phyloP scores from a whole-genome alignment of 1,140 invertebrate species.

The Tachypleus tridentatus region DNA sequence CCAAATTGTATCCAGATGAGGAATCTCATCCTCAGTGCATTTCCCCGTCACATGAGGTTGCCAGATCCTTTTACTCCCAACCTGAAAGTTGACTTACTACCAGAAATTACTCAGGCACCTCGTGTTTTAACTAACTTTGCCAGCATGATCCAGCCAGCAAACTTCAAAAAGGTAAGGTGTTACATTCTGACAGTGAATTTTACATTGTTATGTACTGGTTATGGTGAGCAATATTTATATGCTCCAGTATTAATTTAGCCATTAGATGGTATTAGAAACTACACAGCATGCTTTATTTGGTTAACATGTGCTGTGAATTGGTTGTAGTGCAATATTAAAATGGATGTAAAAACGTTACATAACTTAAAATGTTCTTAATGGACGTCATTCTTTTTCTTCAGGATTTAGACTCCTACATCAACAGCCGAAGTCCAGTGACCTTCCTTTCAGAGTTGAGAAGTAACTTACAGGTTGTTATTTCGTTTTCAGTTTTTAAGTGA shows the following conservation, averaged over 20 bases:
- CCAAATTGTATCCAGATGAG: constrained; percentile 99
- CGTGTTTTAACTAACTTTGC: constrained; percentile 81
- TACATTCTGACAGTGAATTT: too few species aligned
- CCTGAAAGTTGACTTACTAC: constrained; percentile 87
- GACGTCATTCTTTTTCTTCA: constrained; percentile 26
- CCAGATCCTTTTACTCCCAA: constrained; percentile 98
- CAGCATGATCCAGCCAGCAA: constrained; percentile 67
- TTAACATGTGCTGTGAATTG: too few species aligned
- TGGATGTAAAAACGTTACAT: too few species aligned
- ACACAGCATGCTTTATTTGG: too few species aligned
- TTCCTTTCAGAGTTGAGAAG: constrained; percentile 84
- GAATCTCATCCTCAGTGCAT: constrained; percentile 94
- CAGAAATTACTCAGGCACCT: constrained; percentile 65
- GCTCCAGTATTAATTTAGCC: too few species aligned
- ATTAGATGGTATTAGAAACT: too few species aligned
- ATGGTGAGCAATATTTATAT: too few species aligned
- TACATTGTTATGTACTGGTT: too few species aligned
- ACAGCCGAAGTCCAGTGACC: constrained; percentile 84
- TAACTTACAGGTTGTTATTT: constrained; percentile 56
- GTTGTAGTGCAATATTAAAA: too few species aligned
- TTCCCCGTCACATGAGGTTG: constrained; percentile 91
- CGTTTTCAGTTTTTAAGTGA: background rate
- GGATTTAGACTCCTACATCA: constrained; percentile 92
- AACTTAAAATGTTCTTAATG: background rate
- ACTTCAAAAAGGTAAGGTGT: constrained; percentile 61